Base-by-base conservation (phyloP, 2,113 vertebrate species). In the Siphamia tubifer region DNA sequence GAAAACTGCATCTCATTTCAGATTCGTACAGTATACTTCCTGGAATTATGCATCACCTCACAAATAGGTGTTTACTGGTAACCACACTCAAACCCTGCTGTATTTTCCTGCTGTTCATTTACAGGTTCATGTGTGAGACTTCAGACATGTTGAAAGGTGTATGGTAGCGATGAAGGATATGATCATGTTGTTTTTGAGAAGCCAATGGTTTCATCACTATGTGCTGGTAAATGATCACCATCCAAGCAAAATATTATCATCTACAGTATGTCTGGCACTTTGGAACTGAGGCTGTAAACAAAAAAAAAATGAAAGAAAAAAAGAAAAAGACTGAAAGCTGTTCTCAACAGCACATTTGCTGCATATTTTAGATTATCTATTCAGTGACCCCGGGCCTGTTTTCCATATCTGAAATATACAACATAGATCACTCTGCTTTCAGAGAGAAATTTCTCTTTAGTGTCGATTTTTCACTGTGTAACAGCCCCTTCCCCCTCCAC, bases 211-310 rank as follows among this genome's bases (percentile, higher is more conserved):
- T 74, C 61, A 68, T 80, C 70, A 56, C 47, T 61, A 61, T 79
- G 70, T 76, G 55, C 31, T 44, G 58, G 62, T 2, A 78, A 78
- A 76, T 60, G 51, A 69, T 64, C 49, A 7, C 70, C 35, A 57
- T 71, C 57, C 45, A 43, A 45, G 47, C 69, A 60, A 74, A 63
- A 74, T 55, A 58, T 25, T 21, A 61, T 52, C 25, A 54, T 71
- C 31, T 17, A n/a, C n/a, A n/a, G n/a, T n/a, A 8, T 0, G 4
- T 43, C 47, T 49, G 28, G 34, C 32, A 32, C 42, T 75, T 58
- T 72, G 23, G 38, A 72, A 70, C 47, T 42, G 23, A 21, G 56
- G 56, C 48, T 48, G 43, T 43, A 74, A 83, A 74, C 39, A 48
- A 30, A 48, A 47, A 48, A 47, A 48, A 28, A 11, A n/a, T n/a